A percentile compares a stretch with the other conserved stretches of the same genome.
Evolutionary conservation across 2,888 invertebrate species (phyloP).

Genomic region (Steinernema carpocapsae): DNA sequence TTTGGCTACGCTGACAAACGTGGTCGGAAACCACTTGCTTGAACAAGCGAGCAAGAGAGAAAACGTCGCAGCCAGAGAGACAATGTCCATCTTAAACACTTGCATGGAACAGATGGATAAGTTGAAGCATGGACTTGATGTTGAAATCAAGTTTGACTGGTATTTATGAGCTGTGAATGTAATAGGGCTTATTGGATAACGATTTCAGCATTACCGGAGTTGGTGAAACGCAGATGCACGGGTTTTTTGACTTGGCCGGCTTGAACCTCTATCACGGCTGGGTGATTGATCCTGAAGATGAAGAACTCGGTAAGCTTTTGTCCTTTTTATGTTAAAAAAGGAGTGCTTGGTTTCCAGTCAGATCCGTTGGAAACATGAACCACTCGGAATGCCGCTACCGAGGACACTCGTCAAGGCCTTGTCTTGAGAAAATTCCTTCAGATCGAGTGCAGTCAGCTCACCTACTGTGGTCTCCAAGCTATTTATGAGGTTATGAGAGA

Average conservation of each 20-base stretch:
- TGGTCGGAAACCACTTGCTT: background rate
- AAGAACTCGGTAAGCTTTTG: background rate
- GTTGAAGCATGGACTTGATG: background rate
- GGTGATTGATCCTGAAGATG: slow-evolving; percentile 13
- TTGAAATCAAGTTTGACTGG: slow-evolving; percentile 15
- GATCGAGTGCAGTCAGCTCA: slow-evolving; percentile 70
- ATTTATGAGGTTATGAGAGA: slow-evolving; percentile 66
- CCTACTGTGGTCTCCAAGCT: slow-evolving; percentile 73
- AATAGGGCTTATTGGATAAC: background rate
- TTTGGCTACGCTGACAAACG: background rate
- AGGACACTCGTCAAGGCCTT: background rate
- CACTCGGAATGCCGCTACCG: background rate
- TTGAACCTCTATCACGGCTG: background rate
- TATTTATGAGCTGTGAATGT: background rate
- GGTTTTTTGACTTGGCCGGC: background rate
- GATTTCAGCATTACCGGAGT: slow-evolving; percentile 12
- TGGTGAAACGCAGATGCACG: background rate
- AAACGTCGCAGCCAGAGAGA: slow-evolving; percentile 1
- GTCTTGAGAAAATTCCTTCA: background rate
- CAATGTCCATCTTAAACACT: background rate
- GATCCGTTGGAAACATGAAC: no score
- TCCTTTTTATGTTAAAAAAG: background rate
- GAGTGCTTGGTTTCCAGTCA: background rate
- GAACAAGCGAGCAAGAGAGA: slow-evolving; percentile 9
- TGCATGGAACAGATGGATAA: background rate